Conservation (phyloP, 2,888 invertebrate species). For the Adineta ricciae region DNA sequence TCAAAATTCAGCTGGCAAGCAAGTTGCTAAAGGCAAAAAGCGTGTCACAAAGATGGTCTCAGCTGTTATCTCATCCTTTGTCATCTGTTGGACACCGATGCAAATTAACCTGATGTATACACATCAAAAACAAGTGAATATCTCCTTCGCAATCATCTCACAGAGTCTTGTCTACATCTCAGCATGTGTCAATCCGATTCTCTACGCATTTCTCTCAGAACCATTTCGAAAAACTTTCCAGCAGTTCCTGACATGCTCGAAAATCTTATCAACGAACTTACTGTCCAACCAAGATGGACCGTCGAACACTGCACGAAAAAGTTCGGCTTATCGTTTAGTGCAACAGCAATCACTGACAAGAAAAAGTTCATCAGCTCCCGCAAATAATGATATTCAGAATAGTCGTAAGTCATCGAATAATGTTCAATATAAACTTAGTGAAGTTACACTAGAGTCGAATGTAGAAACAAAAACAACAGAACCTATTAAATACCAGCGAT, state of each 20-base stretch:
- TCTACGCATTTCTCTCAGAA: constrained; percentile 85
- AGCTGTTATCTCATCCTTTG: constrained; percentile 79
- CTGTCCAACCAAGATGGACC: neutral
- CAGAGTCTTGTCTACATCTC: constrained; percentile 69
- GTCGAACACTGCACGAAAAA: neutral
- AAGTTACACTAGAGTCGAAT: neutral
- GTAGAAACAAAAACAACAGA: neutral
- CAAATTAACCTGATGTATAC: constrained; percentile 59
- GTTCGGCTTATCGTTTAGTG: neutral
- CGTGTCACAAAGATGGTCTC: constrained; percentile 82
- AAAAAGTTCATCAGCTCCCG: neutral
- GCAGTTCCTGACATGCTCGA: constrained; percentile 21
- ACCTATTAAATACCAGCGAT: neutral
- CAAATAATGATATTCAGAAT: neutral
- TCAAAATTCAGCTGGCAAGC: constrained; percentile 63
- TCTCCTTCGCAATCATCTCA: constrained; percentile 39
- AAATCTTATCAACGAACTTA: neutral
- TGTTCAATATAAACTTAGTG: neutral
- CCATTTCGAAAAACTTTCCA: constrained; percentile 65
- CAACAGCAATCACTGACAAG: neutral
- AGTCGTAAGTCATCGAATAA: neutral
- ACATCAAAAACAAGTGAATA: constrained; percentile 14
- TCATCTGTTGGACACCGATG: constrained; percentile 80
- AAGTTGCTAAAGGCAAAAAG: constrained; percentile 70
- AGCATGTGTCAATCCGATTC: constrained; percentile 82